Evolutionary conservation across 2,888 invertebrate genomes (phyloP).

Genomic region (Leptopterna dolabrata): DNA sequence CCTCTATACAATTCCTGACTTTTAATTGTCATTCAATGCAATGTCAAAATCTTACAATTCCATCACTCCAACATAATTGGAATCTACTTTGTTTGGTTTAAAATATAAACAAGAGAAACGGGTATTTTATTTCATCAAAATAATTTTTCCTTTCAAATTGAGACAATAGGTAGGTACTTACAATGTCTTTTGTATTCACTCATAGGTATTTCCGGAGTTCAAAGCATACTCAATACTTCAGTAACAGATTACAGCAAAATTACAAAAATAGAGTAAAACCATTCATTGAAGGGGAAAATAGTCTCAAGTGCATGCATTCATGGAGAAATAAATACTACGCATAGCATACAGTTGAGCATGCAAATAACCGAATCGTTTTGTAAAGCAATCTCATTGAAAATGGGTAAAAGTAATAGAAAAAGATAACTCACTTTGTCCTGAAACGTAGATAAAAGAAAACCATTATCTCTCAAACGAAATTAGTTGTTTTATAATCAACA

Average conservation of each 20-base stretch:
- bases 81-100: no score
- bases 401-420: background rate
- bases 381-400: background rate
- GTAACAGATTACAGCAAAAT: background rate
- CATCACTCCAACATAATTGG: no score
- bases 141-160: background rate
- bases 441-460: conserved; percentile 57
- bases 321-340: background rate
- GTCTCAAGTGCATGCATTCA: background rate
- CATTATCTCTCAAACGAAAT: conserved; percentile 31
- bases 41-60: no score
- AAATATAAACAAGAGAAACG: no score
- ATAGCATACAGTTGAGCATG: background rate
- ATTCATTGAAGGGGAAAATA: no score
- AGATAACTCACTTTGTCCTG: conserved; percentile 61
- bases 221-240: background rate
- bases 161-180: background rate
- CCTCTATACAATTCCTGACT: no score
- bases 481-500: no score
- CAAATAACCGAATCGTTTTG: background rate
- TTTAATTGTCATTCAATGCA: no score
- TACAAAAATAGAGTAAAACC: background rate
- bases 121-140: no score
- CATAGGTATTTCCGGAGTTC: background rate
- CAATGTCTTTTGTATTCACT: background rate